Base-by-base conservation (phyloP, 2,888 invertebrate genomes). In the Caenorhabditis macrosperma region DNA sequence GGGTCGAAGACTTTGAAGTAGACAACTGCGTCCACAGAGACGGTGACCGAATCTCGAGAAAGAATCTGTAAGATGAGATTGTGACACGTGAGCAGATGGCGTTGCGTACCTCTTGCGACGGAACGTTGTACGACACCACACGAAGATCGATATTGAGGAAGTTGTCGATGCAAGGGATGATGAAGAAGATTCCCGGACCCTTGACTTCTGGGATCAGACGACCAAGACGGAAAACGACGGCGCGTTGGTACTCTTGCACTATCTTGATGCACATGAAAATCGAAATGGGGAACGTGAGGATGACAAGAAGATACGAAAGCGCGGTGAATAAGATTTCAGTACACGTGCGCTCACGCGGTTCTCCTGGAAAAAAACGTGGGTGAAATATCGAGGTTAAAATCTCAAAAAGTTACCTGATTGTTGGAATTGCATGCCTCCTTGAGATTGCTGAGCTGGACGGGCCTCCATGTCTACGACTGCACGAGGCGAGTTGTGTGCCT, bases 71-170 rank as follows among this genome's bases (percentile, higher is more conserved):
- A 48, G 61, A 38, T 20, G 30, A 15, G 28, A 48, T 48, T 41
- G 35, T 20, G 24, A 22, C 35, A 50, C 10, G 17, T 38, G 38
- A 22, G 57, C 30, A 44, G 38, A 64, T 33, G 66, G 38, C 15
- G 38, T 71, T 71, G 55, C 71, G 63, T 26, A 96, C 97, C 94
- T 97, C 97, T 93, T 98, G 97, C 0, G 97, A 97, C 57, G 97
- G 97, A 59, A 97, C 95, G 90, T 97, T 97, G 91, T 97, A 97
- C 0, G 96, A 96, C 0, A 96, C 94, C 4, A 97, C 97, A 61
- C 97, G 94, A 76, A 98, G 93, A 91, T 97, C 97, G 20, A 97
- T 96, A 80, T 95, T 94, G 30, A 82, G 71, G 72, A 85, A 89
- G 12, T 78, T 75, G 69, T 88, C 88, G 57, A 88, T 86, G 66